Percentiles rank a stretch among this genome's conserved stretches.
Evolutionary conservation across 2,113 vertebrate species (phyloP).

Genomic region (Tympanuchus pallidicinctus): DNA sequence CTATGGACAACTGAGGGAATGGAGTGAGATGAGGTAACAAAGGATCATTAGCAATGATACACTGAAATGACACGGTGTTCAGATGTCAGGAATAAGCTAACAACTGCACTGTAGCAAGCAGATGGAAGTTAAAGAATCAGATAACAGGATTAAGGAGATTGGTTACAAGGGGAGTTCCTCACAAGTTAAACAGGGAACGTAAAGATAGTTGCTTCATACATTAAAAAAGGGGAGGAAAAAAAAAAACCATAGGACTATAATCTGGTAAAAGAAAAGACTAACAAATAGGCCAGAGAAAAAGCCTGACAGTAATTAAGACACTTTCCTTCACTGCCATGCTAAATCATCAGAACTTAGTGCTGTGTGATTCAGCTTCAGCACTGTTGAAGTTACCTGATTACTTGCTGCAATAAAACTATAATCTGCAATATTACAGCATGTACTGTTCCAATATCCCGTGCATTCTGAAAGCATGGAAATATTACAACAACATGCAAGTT

Average conservation of each 20-base stretch:
- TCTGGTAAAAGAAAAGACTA: neutral
- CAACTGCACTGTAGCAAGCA: neutral
- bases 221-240: too few relatives aligned
- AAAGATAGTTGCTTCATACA: accelerated
- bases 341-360: neutral
- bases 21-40: neutral
- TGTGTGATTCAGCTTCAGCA: accelerated
- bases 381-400: neutral
- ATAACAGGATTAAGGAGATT: neutral
- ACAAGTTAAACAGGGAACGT: neutral
- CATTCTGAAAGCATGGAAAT: neutral
- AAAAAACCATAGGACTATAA: neutral
- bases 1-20: neutral
- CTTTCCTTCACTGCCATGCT: neutral
- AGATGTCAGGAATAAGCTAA: neutral
- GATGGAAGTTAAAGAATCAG: neutral
- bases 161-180: neutral
- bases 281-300: neutral
- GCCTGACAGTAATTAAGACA: neutral
- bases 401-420: neutral
- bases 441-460: neutral
- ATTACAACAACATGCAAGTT: neutral
- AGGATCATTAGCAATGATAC: neutral
- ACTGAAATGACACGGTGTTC: neutral
- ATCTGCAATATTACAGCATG: neutral